Percentiles rank a stretch among this genome's conserved stretches.
phyloP scores from a whole-genome alignment of 2,888 invertebrate species.

The Leucophenga montana region DNA sequence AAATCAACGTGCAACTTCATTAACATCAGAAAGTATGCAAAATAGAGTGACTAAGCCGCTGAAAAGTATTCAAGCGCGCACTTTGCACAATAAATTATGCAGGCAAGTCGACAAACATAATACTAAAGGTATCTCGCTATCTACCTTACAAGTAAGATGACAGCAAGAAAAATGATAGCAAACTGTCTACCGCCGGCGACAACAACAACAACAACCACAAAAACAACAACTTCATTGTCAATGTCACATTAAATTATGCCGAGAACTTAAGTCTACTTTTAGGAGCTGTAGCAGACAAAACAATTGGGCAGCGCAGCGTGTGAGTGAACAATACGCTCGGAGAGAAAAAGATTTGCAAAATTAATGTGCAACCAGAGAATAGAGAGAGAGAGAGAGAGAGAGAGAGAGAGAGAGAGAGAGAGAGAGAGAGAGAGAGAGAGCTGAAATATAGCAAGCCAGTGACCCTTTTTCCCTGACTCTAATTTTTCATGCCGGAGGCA shows the following conservation, averaged over 20 bases:
- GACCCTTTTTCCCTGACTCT: no score
- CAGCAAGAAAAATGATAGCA: slow-evolving; percentile 24
- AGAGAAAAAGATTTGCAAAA: no score
- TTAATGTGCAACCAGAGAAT: neutral
- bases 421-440: no score
- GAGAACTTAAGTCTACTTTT: slow-evolving; percentile 53
- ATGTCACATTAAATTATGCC: slow-evolving; percentile 65
- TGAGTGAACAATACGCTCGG: no score
- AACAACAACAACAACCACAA: neutral
- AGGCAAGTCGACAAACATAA: slow-evolving; percentile 59
- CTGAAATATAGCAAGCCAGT: neutral
- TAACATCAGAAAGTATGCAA: slow-evolving; percentile 55
- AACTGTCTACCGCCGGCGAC: slow-evolving; percentile 22
- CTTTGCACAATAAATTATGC: slow-evolving; percentile 53
- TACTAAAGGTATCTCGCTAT: slow-evolving; percentile 16
- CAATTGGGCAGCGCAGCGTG: no score
- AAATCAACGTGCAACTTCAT: slow-evolving; percentile 46
- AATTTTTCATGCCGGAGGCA: no score
- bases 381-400: neutral
- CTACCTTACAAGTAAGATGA: slow-evolving; percentile 18
- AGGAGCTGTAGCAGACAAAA: slow-evolving; percentile 25
- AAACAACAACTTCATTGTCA: slow-evolving; percentile 53
- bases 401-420: no score
- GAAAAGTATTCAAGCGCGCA: slow-evolving; percentile 50
- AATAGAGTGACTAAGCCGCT: slow-evolving; percentile 57